These are phyloP conservation scores for Cyrtorhinus lividipennis DNA, from an alignment of 1,140 invertebrate species.

Conservation along the genomic window DNA sequence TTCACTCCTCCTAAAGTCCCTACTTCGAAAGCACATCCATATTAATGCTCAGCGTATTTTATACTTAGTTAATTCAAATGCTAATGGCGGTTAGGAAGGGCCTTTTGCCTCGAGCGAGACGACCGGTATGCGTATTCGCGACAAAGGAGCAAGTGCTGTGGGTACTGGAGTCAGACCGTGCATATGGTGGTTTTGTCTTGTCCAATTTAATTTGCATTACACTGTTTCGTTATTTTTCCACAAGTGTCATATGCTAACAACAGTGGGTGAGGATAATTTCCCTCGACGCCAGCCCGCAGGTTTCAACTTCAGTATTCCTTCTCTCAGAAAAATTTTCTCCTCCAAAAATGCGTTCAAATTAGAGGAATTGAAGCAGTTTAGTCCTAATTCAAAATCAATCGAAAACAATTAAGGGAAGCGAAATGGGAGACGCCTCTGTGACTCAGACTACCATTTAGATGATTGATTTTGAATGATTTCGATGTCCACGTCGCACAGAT, in stretches of 20 bases:
- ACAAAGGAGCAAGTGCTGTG: neutral
- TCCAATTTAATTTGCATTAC: slow-evolving; percentile 1
- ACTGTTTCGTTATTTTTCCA: neutral
- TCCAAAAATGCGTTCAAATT: too few species aligned
- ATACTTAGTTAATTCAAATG: slow-evolving; percentile 16
- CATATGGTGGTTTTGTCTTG: slow-evolving; percentile 8
- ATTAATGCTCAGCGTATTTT: slow-evolving; percentile 18
- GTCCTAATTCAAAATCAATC: too few species aligned
- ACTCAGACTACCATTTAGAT: too few species aligned
- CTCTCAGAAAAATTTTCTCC: too few species aligned
- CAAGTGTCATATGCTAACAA: slow-evolving; percentile 7
- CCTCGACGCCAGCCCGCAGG: too few species aligned
- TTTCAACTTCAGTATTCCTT: too few species aligned
- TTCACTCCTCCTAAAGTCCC: slow-evolving; percentile 5
- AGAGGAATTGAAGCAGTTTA: too few species aligned
- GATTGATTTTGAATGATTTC: too few species aligned
- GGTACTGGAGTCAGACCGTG: neutral
- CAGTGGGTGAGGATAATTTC: neutral
- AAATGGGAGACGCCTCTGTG: too few species aligned
- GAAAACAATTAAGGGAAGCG: too few species aligned
- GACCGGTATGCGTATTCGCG: neutral
- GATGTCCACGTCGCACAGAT: too few species aligned
- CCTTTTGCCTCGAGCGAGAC: neutral
- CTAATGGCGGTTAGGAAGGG: slow-evolving; percentile 10
- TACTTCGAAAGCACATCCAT: slow-evolving; percentile 11